Evolutionary conservation across 2,113 vertebrate genomes (phyloP).

Genomic region (Crotalus viridis): DNA sequence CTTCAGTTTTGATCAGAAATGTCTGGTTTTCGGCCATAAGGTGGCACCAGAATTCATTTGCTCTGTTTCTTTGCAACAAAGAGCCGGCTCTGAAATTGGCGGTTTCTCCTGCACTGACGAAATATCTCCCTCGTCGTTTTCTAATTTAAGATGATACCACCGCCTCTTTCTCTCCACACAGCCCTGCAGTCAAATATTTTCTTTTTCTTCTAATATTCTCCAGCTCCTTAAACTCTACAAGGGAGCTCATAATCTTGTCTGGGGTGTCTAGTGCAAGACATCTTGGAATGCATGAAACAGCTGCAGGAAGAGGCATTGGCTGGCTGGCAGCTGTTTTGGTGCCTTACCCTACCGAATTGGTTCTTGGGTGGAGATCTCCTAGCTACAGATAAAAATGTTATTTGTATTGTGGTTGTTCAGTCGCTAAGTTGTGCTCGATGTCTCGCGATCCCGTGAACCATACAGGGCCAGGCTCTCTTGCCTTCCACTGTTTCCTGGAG

Average conservation of each 20-base stretch:
- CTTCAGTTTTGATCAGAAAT: background rate
- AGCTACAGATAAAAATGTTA: background rate
- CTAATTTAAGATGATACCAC: background rate
- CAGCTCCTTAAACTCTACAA: background rate
- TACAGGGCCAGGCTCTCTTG: no score
- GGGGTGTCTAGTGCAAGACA: background rate
- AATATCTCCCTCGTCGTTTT: background rate
- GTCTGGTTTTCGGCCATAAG: background rate
- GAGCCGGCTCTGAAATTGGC: background rate
- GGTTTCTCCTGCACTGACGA: no score
- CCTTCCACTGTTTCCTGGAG: no score
- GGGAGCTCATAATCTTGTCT: background rate
- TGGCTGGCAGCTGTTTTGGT: background rate
- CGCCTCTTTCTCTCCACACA: background rate
- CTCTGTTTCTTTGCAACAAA: background rate
- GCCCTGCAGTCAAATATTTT: background rate
- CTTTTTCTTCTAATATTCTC: background rate
- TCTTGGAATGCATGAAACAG: slow-evolving; percentile 11
- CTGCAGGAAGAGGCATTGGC: background rate
- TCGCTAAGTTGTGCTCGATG: background rate
- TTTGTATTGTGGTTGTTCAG: background rate
- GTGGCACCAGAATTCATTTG: background rate
- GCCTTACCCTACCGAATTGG: background rate
- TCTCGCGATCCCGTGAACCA: no score
- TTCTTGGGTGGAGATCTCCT: background rate